Base-by-base conservation (phyloP, 2,888 invertebrate species). In the Vanessa cardui region DNA sequence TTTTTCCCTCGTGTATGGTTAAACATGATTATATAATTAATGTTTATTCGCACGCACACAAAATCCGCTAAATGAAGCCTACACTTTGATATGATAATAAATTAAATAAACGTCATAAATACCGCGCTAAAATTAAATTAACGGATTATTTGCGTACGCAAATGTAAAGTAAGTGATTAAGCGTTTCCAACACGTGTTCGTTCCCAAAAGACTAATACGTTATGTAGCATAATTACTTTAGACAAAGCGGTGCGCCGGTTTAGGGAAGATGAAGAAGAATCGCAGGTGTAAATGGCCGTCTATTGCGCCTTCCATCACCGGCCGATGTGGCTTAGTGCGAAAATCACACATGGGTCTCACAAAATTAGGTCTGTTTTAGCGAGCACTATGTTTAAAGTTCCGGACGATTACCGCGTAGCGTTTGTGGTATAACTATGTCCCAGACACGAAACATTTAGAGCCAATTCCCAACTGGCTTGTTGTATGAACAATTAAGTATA, bases 111-210 rank as follows among this genome's bases (percentile, higher is more conserved):
- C 87, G 84, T 85, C 85, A 88, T 88, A 89, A 90, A 90, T 88
- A 89, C 87, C 83, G 83, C 83, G 84, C 83, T 83, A 74, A 88
- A 91, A 90, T 90, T 88, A 87, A 91, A 90, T 90, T 89, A 87
- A 85, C 85, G 86, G 87, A 90, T 89, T 91, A 89, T 90, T 89
- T 91, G 88, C 85, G 86, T 88, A 89, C 86, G 86, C 83, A 87
- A 89, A 90, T 89, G 89, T 89, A 87, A 88, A 89, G 88, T 88
- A 90, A 90, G 89, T 91, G 90, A 91, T 91, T 89, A 90, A 91
- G 86, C 88, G 85, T 87, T 89, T 87, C 85, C 84, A 87, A 89
- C 89, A 87, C 87, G 85, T 88, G 87, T 87, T 85, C 81, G 80
- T 84, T 91, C 91, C 90, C 90, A 87, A 89, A 90, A 90, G 90